phyloP scores from a whole-genome alignment of 2,113 vertebrate genomes.

The Tringa solitaria region DNA sequence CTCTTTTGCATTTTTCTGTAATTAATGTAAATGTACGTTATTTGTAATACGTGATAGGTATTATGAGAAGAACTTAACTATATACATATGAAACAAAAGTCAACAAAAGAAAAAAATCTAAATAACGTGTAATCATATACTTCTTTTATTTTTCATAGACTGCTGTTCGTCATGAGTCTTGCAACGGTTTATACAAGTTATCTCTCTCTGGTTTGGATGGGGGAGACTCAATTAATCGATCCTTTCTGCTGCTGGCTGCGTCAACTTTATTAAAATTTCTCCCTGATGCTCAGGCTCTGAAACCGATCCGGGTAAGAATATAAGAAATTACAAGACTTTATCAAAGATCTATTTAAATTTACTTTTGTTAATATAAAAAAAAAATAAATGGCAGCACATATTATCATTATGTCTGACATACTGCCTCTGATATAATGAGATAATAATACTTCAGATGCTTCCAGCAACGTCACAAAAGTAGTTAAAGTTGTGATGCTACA shows the following conservation, averaged over 20 bases:
- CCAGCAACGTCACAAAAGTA: not conserved
- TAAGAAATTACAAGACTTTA: not conserved
- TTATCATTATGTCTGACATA: not conserved
- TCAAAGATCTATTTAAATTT: not conserved
- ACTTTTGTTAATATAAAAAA: not conserved
- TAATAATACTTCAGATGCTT: not conserved
- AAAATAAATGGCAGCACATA: not conserved
- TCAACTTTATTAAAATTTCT: conserved; percentile 98
- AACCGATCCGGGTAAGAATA: conserved; percentile 85
- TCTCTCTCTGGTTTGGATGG: conserved; percentile 95
- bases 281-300: conserved; percentile 94
- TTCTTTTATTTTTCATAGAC: conserved; percentile 66
- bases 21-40: not conserved
- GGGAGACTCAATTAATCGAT: conserved; percentile 95
- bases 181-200: conserved; percentile 95
- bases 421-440: not conserved
- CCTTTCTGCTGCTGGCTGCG: conserved; percentile 93
- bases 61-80: not conserved
- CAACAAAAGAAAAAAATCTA: not conserved
- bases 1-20: not conserved
- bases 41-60: not conserved
- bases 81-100: not conserved
- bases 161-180: conserved; percentile 95
- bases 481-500: not conserved
- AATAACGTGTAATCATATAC: not conserved